Conservation (phyloP, 2,888 invertebrate genomes). For the Crepidodera aurea region DNA sequence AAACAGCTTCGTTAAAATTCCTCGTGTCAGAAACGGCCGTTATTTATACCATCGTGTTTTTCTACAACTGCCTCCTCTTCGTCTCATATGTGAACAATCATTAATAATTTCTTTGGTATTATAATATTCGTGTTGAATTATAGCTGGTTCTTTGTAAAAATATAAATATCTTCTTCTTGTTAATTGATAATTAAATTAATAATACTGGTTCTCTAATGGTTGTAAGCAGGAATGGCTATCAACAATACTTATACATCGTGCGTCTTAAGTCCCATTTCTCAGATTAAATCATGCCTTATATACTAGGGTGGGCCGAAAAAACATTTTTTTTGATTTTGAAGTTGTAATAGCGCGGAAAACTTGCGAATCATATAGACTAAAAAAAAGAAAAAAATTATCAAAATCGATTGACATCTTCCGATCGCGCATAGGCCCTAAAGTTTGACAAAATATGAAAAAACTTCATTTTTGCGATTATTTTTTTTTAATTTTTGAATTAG, state of each 20-base stretch:
- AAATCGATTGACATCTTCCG: too few relatives aligned
- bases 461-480: too few relatives aligned
- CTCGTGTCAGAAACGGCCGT: slow-evolving; percentile 52
- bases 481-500: too few relatives aligned
- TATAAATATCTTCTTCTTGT: slow-evolving; percentile 9
- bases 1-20: slow-evolving; percentile 59
- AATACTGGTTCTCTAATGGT: slow-evolving; percentile 9
- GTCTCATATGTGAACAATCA: slow-evolving; percentile 43
- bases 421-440: too few relatives aligned
- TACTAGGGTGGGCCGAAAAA: too few relatives aligned
- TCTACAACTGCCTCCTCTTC: slow-evolving; percentile 36
- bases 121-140: slow-evolving; percentile 44
- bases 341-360: too few relatives aligned
- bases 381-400: too few relatives aligned
- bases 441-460: too few relatives aligned
- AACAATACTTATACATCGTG: neutral
- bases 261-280: too few relatives aligned
- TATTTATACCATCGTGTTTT: slow-evolving; percentile 53
- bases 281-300: too few relatives aligned
- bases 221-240: neutral
- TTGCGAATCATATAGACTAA: too few relatives aligned
- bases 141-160: slow-evolving; percentile 13
- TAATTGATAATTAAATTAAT: slow-evolving; percentile 7
- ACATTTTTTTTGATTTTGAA: too few relatives aligned
- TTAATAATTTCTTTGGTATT: slow-evolving; percentile 49